Evolutionary conservation across 2,113 vertebrate species (phyloP), one percentile per base, ranked within the genome.

Genomic region (Pseudorhombus dupliciocellatus): DNA sequence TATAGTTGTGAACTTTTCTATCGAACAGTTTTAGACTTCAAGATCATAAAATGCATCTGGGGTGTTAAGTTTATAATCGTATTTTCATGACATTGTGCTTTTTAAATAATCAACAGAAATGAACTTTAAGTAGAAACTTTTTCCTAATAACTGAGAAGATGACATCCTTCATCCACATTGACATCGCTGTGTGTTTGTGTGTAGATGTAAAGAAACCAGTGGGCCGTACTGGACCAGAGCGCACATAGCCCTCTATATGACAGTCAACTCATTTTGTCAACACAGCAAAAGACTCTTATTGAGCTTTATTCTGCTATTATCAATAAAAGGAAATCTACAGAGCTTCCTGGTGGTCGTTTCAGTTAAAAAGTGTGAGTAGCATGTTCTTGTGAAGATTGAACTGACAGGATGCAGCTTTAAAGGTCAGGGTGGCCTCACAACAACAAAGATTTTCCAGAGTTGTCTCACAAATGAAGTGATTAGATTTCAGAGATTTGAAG

Each of bases 271-370:
- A 75, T 73, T 60, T 44, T 57, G 70, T 64, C 71, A 53, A 30
- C 37, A 50, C 40, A 72, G 31, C 64, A 56, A 68, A 77, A 57
- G 18, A 53, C 44, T 14, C 37, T 68, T 75, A 18, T 44, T 44
- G 18, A 18, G 42, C 18, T 46, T 46, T 46, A 46, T 46, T 46
- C 16, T 79, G 65, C 67, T 71, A 37, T 79, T 55, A 60, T 56
- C 57, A 86, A 78, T 90, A 84, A 90, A 91, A 66, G 14, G 20
- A 79, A 80, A 72, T 20, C 18, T 52, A 57, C 20, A 37, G 11
- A 22, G 7, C 40, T 57, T 57, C 0, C n/a, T 34, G 31, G 18
- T 46, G 59, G 40, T 25, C 1, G 16, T 48, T 70, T 22, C 10
- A 4, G 18, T 8, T 40, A 1, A 4, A 16, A 26, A 4, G 26